phyloP scores from a whole-genome alignment of 2,888 invertebrate genomes.

The Nyleta sp. region DNA sequence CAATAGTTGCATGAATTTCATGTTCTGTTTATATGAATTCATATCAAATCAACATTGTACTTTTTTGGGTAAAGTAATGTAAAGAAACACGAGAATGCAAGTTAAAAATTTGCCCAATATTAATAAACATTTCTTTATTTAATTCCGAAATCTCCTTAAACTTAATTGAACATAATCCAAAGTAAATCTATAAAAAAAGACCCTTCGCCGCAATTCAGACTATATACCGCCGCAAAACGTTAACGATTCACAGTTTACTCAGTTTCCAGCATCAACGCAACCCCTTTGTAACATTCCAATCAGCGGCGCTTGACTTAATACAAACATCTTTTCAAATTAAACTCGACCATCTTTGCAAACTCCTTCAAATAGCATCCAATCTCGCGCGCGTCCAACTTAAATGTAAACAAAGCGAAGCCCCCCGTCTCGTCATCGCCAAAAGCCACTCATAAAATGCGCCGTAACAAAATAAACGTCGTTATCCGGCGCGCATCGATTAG shows the following conservation, averaged over 20 bases:
- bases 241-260: neutral
- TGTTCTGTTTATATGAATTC: no score
- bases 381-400: neutral
- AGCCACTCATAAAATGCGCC: constrained; percentile 23
- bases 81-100: no score
- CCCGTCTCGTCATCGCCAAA: neutral
- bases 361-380: constrained; percentile 1
- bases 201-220: neutral
- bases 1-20: no score
- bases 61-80: no score
- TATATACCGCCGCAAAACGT: neutral
- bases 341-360: neutral
- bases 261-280: neutral
- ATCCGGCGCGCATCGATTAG: constrained; percentile 2
- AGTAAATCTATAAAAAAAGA: neutral
- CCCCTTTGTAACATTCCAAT: neutral
- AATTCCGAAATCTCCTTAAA: no score
- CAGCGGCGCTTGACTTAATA: constrained; percentile 1
- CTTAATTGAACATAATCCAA: no score
- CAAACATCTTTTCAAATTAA: constrained; percentile 13
- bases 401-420: constrained; percentile 10
- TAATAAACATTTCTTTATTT: no score
- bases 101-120: no score
- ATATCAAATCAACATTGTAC: no score
- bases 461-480: constrained; percentile 33